Evolutionary conservation across 2,888 invertebrate genomes (phyloP).

Genomic region (Physocephala rufipes): DNA sequence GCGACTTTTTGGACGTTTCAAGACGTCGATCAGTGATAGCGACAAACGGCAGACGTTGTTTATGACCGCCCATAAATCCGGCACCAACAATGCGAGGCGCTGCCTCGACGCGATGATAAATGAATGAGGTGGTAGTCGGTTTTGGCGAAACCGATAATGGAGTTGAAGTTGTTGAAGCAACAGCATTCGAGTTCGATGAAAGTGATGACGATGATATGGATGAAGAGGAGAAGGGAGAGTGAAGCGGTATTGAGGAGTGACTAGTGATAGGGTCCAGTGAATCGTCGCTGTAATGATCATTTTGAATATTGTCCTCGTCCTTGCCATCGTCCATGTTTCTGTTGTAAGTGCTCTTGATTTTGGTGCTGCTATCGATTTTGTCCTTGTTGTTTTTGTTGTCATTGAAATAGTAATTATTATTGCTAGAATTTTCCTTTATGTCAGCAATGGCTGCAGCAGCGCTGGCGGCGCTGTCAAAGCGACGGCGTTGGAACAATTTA

Average conservation of each 20-base stretch:
- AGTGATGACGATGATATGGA: constrained; percentile 11
- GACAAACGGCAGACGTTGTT: constrained; percentile 64
- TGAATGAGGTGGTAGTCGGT: constrained; percentile 56
- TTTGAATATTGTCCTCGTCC: neutral
- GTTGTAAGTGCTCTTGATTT: constrained; percentile 20
- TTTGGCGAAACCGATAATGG: constrained; percentile 27
- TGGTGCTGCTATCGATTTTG: constrained; percentile 37
- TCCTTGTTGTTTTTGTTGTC: constrained; percentile 38
- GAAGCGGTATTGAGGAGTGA: too few species aligned
- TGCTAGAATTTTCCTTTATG: too few species aligned
- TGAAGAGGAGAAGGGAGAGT: constrained; percentile 13
- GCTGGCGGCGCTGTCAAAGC: too few species aligned
- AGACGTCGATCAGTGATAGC: constrained; percentile 65
- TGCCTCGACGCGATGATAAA: constrained; percentile 63
- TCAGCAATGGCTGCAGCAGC: neutral
- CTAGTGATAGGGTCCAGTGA: neutral
- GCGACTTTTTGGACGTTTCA: constrained; percentile 57
- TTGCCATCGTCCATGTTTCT: constrained; percentile 33
- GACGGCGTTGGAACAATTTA: neutral
- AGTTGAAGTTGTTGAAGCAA: constrained; percentile 39
- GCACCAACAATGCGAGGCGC: constrained; percentile 56
- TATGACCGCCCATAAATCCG: constrained; percentile 54
- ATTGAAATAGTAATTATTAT: neutral
- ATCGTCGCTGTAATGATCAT: neutral
- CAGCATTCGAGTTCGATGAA: neutral